phyloP scores from a whole-genome alignment of 2,888 invertebrate species.

The Apodemia zela region DNA sequence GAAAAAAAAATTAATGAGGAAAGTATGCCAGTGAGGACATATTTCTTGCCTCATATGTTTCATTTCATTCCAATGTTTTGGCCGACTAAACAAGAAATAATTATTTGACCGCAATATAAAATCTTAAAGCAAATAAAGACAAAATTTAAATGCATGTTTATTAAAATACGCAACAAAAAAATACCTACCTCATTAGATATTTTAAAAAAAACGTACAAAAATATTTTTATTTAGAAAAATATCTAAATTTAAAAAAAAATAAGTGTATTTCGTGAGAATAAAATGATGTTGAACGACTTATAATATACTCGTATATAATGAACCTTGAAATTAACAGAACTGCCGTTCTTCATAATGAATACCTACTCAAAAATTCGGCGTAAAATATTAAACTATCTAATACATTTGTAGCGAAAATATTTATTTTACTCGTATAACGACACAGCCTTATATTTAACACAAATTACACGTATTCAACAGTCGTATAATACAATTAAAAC shows the following conservation, averaged over 20 bases:
- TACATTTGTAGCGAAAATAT: neutral
- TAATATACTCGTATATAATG: neutral
- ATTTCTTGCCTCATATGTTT: too few species aligned
- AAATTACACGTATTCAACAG: constrained; percentile 53
- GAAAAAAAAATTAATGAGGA: too few species aligned
- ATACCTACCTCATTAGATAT: too few species aligned
- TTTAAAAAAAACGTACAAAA: neutral
- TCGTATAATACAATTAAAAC: constrained; percentile 52
- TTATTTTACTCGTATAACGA: constrained; percentile 58
- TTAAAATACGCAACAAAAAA: too few species aligned
- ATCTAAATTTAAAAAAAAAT: neutral
- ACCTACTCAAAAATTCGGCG: neutral
- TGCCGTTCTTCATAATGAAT: neutral
- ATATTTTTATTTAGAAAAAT: neutral
- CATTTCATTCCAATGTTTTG: too few species aligned
- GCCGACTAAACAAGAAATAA: too few species aligned
- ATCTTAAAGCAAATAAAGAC: too few species aligned
- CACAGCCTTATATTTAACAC: constrained; percentile 81
- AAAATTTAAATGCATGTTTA: too few species aligned
- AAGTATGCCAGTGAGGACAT: too few species aligned
- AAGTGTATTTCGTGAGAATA: neutral
- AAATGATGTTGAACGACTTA: neutral
- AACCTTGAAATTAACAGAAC: neutral
- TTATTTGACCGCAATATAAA: too few species aligned
- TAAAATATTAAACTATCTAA: neutral